Base-by-base conservation (phyloP, 2,797 vertebrate genomes). In the Sarcophilus harrisii region DNA sequence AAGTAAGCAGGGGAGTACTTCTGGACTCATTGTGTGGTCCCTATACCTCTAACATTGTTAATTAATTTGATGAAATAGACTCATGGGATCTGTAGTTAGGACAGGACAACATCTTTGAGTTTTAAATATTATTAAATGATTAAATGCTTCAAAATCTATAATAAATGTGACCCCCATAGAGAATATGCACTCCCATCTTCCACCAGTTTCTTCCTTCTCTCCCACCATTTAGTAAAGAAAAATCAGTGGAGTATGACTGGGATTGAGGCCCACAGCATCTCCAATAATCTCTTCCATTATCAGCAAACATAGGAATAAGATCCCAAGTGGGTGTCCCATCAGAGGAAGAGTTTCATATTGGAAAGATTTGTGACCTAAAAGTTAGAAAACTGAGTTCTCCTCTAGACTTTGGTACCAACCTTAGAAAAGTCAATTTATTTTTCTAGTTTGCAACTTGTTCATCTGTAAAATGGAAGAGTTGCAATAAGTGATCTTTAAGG, bases 211-310 rank as follows among this genome's bases (percentile, higher is more conserved):
- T 57, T 90, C 60, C 57, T 4, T 29, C 3, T 4, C 0, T 0
- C 2, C 57, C 32, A 81, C 24, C 62, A 38, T 90, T 66, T n/a
- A 90, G 29, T 18, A 97, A n/a, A 97, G 11, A 52, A 94, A 95
- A 96, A 32, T 6, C 14, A 66, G 60, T 32, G 13, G 30, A n/a
- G 12, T 66, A n/a, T 66, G 60, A 14, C 30, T 66, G 29, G 30
- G 10, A 66, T 21, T 66, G 62, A 66, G 14, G 32, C 1, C 62
- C n/a, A n/a, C 5, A 32, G 4, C 30, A 66, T n/a, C 62, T n/a
- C 32, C 32, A 66, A 66, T n/a, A n/a, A 66, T 16, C 32, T 16
- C 30, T 14, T 16, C 62, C 30, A 66, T 66, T 66, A 66, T 66
- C 14, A 66, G 32, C 4, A n/a, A n/a, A n/a, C 32, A 66, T 66